phyloP scores from a whole-genome alignment of 2,113 vertebrate species.

The Psophia crepitans region DNA sequence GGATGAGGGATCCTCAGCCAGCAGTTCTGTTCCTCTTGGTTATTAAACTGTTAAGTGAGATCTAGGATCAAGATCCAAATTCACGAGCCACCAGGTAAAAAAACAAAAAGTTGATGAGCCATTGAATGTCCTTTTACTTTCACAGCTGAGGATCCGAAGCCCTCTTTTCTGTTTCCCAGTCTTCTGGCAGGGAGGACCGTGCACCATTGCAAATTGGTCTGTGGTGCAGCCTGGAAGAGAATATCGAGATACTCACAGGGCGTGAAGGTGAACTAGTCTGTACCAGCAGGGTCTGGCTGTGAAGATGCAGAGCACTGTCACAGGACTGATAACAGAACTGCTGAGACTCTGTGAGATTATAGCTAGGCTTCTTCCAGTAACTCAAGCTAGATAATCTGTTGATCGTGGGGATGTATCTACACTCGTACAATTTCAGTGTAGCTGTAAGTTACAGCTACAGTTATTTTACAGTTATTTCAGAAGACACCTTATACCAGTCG shows the following conservation, averaged over 20 bases:
- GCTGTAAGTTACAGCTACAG: background rate
- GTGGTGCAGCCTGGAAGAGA: background rate
- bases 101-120: background rate
- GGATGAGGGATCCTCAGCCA: background rate
- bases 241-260: rapidly evolving
- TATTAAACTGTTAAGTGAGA: background rate
- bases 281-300: background rate
- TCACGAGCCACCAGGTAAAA: background rate
- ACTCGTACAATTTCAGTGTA: background rate
- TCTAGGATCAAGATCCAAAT: background rate
- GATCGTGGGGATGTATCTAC: background rate
- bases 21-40: background rate
- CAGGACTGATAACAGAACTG: background rate
- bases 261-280: background rate
- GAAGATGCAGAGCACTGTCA: background rate
- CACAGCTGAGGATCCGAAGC: too few relatives aligned
- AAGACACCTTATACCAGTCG: background rate
- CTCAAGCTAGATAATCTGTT: background rate
- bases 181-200: background rate
- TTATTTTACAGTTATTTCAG: too few relatives aligned
- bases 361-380: background rate
- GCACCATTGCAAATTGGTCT: background rate
- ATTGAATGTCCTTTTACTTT: background rate
- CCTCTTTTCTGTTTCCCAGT: background rate
- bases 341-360: rapidly evolving